A percentile compares a stretch with the other conserved stretches of the same genome.
phyloP scores from a whole-genome alignment of 2,797 vertebrate species.

The Ctenochaetus hawaiiensis region DNA sequence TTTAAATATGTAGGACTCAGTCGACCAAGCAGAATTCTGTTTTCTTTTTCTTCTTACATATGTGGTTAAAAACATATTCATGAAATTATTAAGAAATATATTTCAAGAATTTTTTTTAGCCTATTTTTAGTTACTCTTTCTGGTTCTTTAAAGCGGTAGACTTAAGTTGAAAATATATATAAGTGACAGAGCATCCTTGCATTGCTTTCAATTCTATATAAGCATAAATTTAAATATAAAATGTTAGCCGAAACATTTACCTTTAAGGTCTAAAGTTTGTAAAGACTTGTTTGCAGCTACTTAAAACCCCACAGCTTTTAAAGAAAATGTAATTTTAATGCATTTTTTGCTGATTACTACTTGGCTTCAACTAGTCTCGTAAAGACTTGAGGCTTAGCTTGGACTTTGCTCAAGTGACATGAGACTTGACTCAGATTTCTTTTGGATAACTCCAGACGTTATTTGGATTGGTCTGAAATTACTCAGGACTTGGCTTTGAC shows the following conservation, averaged over 20 bases:
- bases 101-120: no score
- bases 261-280: not conserved
- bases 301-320: not conserved
- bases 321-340: not conserved
- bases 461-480: not conserved
- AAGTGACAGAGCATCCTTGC: not conserved
- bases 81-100: no score
- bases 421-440: not conserved
- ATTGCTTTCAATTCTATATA: not conserved
- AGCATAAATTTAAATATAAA: not conserved
- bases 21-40: not conserved
- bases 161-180: not conserved
- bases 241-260: no score
- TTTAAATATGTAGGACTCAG: slow-evolving; percentile 7
- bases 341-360: not conserved
- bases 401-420: not conserved
- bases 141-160: not conserved
- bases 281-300: not conserved
- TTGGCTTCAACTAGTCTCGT: not conserved
- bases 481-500: not conserved
- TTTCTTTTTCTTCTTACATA: not conserved
- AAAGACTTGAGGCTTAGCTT: not conserved
- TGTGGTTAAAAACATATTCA: not conserved
- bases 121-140: not conserved
- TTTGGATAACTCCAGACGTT: not conserved